Percentiles rank a stretch among this genome's conserved stretches.
phyloP scores from a whole-genome alignment of 2,888 invertebrate species.

The Achlya flavicornis region DNA sequence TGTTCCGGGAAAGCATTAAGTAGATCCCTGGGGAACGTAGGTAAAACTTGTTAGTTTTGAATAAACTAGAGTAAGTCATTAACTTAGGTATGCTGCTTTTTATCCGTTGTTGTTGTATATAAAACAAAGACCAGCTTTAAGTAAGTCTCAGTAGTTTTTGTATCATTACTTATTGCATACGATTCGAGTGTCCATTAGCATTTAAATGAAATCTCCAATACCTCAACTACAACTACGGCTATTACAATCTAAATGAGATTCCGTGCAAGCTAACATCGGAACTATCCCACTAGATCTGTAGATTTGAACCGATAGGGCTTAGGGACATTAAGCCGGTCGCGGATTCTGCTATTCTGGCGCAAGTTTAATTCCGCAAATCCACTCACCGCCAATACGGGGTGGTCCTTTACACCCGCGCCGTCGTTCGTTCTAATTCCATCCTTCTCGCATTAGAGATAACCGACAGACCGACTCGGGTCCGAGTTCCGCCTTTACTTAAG shows the following conservation, averaged over 20 bases:
- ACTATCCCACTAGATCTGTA: constrained; percentile 4
- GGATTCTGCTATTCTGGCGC: constrained; percentile 1
- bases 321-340: constrained; percentile 9
- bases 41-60: no score
- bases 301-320: constrained; percentile 17
- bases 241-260: not conserved
- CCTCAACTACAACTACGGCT: not conserved
- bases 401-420: not conserved
- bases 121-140: no score
- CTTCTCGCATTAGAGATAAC: constrained; percentile 17
- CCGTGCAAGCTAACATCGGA: constrained; percentile 7
- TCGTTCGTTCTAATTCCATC: constrained; percentile 18
- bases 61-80: no score
- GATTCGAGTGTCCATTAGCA: not conserved
- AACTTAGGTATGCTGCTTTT: no score
- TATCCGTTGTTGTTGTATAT: no score
- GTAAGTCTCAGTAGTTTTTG: no score
- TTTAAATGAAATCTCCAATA: not conserved
- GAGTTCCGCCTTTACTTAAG: not conserved
- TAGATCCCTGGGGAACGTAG: no score
- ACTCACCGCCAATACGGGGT: not conserved
- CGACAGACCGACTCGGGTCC: not conserved
- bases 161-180: not conserved
- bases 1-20: no score
- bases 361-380: constrained; percentile 1